Conservation (phyloP, 2,797 vertebrate genomes). For the Brachymystax lenok region DNA sequence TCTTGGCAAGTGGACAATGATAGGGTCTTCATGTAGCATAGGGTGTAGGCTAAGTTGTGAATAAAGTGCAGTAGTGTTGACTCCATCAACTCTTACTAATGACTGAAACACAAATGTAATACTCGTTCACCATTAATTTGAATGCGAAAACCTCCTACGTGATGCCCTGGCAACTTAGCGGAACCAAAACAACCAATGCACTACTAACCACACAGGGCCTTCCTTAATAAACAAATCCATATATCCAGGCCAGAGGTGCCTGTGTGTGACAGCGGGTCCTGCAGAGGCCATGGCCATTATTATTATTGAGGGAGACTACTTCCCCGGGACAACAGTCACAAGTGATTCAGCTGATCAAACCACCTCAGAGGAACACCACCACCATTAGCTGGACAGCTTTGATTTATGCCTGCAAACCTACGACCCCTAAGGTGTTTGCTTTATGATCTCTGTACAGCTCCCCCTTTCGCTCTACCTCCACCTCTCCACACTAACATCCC, state of each 20-base stretch:
- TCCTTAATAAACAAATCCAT: background rate
- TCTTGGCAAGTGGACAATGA: background rate
- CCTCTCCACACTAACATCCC: conserved; percentile 14
- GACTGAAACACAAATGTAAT: background rate
- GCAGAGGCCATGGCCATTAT: background rate
- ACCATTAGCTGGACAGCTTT: conserved; percentile 76
- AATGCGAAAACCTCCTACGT: background rate
- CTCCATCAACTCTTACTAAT: background rate
- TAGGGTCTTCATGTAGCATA: background rate
- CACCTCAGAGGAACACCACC: conserved; percentile 61
- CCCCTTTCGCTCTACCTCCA: conserved; percentile 3
- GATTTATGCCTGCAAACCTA: conserved; percentile 77
- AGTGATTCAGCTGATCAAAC: conserved; percentile 74
- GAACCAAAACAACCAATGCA: background rate
- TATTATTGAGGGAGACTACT: conserved; percentile 71
- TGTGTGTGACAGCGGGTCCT: conserved; percentile 41
- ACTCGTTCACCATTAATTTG: background rate
- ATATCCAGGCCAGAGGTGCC: background rate
- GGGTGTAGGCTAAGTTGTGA: background rate
- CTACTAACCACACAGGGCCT: background rate
- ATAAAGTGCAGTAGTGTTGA: background rate
- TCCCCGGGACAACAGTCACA: conserved; percentile 70
- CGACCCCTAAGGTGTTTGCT: conserved; percentile 63
- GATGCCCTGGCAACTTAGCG: background rate
- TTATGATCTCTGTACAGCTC: conserved; percentile 42